Base-by-base conservation (phyloP, 2,888 invertebrate genomes). In the Hecatera dysodea region DNA sequence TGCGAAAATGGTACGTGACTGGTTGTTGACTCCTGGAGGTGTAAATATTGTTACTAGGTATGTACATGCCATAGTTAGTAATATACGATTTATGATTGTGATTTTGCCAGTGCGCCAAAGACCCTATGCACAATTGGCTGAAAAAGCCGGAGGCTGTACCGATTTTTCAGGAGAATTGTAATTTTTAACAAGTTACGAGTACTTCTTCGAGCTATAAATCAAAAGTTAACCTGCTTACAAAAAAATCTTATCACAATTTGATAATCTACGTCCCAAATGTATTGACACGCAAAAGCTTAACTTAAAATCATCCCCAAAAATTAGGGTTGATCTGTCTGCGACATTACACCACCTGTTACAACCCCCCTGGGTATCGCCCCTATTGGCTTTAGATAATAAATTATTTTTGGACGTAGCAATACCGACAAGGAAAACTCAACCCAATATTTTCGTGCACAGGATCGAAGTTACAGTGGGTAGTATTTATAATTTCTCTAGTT, bases 311-410 rank as follows among this genome's bases (percentile, higher is more conserved):
- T 91, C 90, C 91, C 90, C 83, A 85, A 88, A 89, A 89, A 89
- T 91, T 89, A 90, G 86, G 91, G 90, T 85, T 86, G 88, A 91
- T 90, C 89, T 87, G 90, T 89, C 88, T 86, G 88, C 88, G 74
- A 75, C 85, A 87, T 86, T 86, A 87, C 88, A 84, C 90, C 92
- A 92, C 92, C 92, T 92, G 92, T 92, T 91, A 90, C 88, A 79
- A 87, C 80, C 87, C 90, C 85, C 86, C 72, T 29, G 72, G 67
- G 67, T 61, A 59, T 73, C 79, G 78, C 84, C 88, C 84, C 86
- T 85, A 81, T 84, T 81, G 83, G 80, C 78, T 86, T 84, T 62
- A 72, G 77, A 86, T 82, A 82, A 89, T 90, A 88, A 89, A 90
- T 90, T 90, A 88, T 83, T 75, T 63, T 67, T 68, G 48, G 66